phyloP scores from a whole-genome alignment of 2,113 vertebrate genomes.

The Aldabrachelys gigantea region DNA sequence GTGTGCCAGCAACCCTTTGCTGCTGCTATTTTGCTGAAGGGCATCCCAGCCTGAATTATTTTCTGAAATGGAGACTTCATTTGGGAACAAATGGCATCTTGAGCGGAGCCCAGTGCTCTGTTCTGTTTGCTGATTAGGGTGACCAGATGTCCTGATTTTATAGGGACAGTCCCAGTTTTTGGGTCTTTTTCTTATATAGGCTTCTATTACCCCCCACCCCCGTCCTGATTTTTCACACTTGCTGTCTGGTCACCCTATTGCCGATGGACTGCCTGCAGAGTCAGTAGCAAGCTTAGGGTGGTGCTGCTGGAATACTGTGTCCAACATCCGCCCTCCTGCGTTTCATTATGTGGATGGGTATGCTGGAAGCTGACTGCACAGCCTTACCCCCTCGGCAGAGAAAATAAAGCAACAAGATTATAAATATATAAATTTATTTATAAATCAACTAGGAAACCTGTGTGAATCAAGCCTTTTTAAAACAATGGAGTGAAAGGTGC shows the following conservation, averaged over 20 bases:
- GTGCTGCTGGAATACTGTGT: background rate
- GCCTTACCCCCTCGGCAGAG: background rate
- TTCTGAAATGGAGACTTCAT: rapidly evolving
- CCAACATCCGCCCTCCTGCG: background rate
- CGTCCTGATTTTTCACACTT: no score
- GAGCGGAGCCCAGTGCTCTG: background rate
- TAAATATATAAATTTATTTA: no score
- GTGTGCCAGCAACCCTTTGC: rapidly evolving
- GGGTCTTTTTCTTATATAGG: no score
- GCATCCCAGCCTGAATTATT: rapidly evolving
- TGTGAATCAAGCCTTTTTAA: background rate
- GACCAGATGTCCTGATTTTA: no score
- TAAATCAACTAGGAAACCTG: background rate
- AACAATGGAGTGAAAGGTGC: background rate
- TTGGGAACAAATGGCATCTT: background rate
- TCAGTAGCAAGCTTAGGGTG: background rate
- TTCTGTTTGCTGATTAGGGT: background rate
- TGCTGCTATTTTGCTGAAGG: background rate
- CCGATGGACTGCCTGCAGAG: background rate
- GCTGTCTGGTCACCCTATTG: no score
- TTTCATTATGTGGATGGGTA: background rate
- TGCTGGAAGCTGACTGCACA: background rate
- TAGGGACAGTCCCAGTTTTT: no score
- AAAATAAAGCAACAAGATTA: no score
- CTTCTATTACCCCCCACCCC: no score